These are phyloP conservation scores for Callitettix versicolor DNA, from an alignment of 1,140 invertebrate species.

Conservation along the genomic window DNA sequence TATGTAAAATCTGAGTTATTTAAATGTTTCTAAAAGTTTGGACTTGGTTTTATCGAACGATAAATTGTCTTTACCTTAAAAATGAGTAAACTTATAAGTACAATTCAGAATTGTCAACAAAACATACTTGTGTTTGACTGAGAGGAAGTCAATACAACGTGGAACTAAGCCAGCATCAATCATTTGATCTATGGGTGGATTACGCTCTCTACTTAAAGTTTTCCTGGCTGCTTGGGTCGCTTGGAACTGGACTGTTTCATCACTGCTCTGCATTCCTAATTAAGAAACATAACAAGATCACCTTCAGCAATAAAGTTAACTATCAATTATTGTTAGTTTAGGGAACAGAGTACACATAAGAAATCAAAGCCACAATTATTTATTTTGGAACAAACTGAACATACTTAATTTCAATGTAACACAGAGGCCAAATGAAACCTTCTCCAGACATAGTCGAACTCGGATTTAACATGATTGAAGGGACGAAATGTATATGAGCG, in stretches of 20 bases:
- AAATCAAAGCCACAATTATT: background rate
- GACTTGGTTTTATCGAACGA: no score
- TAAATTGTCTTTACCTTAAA: no score
- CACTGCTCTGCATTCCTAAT: conserved; percentile 45
- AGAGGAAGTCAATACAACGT: conserved; percentile 67
- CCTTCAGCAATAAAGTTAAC: background rate
- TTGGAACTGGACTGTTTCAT: conserved; percentile 47
- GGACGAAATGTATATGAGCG: no score
- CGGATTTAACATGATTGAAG: no score
- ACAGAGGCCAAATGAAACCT: background rate
- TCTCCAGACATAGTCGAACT: no score
- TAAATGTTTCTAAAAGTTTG: no score
- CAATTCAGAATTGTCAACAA: no score
- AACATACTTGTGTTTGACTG: conserved; percentile 54
- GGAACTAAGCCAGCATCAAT: conserved; percentile 81
- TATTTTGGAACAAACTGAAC: background rate
- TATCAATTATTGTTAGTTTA: background rate
- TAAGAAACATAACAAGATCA: conserved; percentile 14
- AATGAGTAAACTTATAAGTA: no score
- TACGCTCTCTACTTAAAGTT: conserved; percentile 80
- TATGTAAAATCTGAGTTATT: no score
- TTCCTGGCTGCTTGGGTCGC: conserved; percentile 74
- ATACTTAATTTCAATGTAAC: background rate
- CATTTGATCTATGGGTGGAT: conserved; percentile 88
- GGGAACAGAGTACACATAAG: background rate